Base-by-base conservation (phyloP, 2,797 vertebrate genomes). In the Lophura swinhoii region DNA sequence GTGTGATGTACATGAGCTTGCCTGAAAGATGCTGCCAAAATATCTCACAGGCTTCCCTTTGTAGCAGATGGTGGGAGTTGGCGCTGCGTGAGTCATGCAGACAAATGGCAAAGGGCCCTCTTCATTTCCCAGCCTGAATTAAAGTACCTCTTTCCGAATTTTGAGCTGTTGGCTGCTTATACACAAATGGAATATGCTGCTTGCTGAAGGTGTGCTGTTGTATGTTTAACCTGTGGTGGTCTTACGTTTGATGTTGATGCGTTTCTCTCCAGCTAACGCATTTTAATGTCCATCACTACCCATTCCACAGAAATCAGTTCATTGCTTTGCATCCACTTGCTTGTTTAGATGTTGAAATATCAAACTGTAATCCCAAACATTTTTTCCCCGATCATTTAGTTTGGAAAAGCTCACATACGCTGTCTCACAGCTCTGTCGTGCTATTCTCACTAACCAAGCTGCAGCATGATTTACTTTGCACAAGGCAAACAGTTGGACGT, bases 31-130 rank as follows among this genome's bases (percentile, higher is more conserved):
- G 77, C 84, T 91, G 93, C 94, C 88, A 87, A 2, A 74, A 53
- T 67, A 68, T 51, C 86, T 93, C 56, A 26, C 60, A 88, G 79
- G 7, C 67, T 58, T 67, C 88, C 78, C 81, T 86, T 88, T 92
- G 90, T 86, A 73, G 62, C 85, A 67, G 88, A 77, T 18, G 68
- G 91, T 81, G 96, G 94, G 94, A 93, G 94, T 66, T n/a, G 46
- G 87, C 70, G 58, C 10, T 2, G 76, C 24, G 28, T 91, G 95
- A 93, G 84, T 95, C 91, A 93, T 9, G 4, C 75, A 7, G 23
- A 22, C 72, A 28, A 81, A 87, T 37, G 88, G 82, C 84, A 41
- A 31, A 77, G 58, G 70, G 82, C 62, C 59, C 28, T 56, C 59
- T 85, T 39, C 74, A 6, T n/a, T 71, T 76, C 41, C 69, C 83